Percentiles rank a stretch among this genome's conserved stretches.
Conservation (phyloP, 2,113 vertebrate genomes). For the Brachypodius melanocephalos region DNA sequence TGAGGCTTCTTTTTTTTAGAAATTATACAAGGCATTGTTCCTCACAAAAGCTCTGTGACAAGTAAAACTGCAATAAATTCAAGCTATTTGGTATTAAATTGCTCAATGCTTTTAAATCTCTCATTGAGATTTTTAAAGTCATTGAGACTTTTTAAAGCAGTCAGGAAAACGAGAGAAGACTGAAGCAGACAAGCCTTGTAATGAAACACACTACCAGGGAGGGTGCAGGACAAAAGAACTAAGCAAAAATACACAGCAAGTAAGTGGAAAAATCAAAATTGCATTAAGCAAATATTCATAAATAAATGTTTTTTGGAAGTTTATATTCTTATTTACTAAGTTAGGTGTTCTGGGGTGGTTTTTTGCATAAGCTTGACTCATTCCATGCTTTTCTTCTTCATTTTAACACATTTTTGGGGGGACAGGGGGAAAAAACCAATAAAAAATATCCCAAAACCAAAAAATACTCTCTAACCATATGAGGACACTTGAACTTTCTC, state of each 20-base stretch:
- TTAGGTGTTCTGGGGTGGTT: background rate
- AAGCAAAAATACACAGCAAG: background rate
- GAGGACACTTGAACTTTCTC: background rate
- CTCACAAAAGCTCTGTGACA: background rate
- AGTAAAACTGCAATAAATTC: background rate
- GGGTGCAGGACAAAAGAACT: background rate
- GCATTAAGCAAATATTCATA: background rate
- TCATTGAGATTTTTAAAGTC: background rate
- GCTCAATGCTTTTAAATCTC: background rate
- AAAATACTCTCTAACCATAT: background rate
- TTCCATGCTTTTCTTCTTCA: background rate
- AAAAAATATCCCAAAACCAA: fast-evolving
- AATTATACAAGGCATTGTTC: background rate
- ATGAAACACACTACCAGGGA: background rate
- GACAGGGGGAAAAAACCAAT: background rate
- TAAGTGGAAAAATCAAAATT: background rate
- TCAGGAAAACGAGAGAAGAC: background rate
- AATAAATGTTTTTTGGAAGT: background rate
- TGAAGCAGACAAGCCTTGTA: background rate
- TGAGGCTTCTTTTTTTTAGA: background rate
- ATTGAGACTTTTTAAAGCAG: background rate
- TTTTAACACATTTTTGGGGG: background rate
- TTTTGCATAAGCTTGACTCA: background rate
- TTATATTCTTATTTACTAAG: background rate
- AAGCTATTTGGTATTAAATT: background rate